Evolutionary conservation across 2,113 vertebrate species (phyloP).

Genomic region (Beaufortia kweichowensis): DNA sequence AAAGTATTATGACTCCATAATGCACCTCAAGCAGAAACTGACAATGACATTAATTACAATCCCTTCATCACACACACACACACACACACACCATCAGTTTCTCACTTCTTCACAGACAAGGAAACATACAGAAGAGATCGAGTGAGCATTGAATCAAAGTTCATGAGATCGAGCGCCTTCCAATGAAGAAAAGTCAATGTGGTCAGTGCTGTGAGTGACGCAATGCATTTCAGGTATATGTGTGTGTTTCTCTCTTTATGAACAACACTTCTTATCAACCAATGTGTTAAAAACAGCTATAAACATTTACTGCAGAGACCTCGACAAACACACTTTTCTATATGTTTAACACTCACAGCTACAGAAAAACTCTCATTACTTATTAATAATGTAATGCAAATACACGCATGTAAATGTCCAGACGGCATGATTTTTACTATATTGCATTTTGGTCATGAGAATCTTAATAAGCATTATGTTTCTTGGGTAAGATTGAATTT

Average conservation of each 20-base stretch:
- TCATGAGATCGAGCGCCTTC: not conserved
- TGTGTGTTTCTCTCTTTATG: not conserved
- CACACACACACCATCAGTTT: too few relatives aligned
- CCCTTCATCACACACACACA: too few relatives aligned
- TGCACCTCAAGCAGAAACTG: not conserved
- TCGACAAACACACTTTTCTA: too few relatives aligned
- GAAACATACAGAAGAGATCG: not conserved
- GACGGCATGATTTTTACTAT: too few relatives aligned
- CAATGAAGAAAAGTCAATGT: not conserved
- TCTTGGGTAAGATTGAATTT: too few relatives aligned
- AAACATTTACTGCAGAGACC: not conserved
- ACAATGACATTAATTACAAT: not conserved
- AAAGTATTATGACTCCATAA: not conserved
- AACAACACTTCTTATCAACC: not conserved
- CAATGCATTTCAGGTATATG: constrained; percentile 4
- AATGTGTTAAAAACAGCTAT: not conserved
- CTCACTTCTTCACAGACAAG: not conserved
- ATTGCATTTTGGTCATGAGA: too few relatives aligned
- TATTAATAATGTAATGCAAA: too few relatives aligned
- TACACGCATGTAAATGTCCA: too few relatives aligned
- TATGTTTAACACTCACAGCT: too few relatives aligned
- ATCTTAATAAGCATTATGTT: too few relatives aligned
- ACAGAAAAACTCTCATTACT: too few relatives aligned
- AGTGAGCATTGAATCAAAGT: not conserved
- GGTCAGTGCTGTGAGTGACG: constrained; percentile 2